A percentile compares a stretch with the other conserved stretches of the same genome.
Evolutionary conservation across 2,113 vertebrate genomes (phyloP).

Genomic region (Saguinus midas): DNA sequence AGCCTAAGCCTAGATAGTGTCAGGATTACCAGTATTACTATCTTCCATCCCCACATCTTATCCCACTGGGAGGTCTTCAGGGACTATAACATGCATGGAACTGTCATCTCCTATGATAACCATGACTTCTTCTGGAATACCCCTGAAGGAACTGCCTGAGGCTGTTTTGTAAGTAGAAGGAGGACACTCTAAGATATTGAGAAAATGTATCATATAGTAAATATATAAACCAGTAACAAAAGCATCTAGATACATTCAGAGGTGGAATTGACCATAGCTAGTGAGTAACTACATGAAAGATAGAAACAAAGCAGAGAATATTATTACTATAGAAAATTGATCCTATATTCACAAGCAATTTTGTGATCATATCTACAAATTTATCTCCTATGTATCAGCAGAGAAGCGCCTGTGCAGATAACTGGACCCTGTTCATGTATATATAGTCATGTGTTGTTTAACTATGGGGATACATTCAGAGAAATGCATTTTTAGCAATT

Average conservation of each 20-base stretch:
- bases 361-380: not conserved
- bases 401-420: not conserved
- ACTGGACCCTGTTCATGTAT: not conserved
- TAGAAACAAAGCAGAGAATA: not conserved
- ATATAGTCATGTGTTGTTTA: not conserved
- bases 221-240: not conserved
- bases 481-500: not conserved
- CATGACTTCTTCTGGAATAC: not conserved
- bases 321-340: not conserved
- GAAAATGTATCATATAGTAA: not conserved
- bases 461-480: not conserved
- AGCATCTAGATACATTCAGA: not conserved
- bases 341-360: not conserved
- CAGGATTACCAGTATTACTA: not conserved
- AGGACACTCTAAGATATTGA: too few relatives aligned
- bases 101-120: not conserved
- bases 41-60: too few relatives aligned
- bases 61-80: too few relatives aligned
- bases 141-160: not conserved
- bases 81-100: not conserved
- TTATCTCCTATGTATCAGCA: not conserved
- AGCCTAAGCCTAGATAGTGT: not conserved
- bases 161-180: not conserved
- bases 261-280: not conserved
- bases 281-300: not conserved